Evolutionary conservation across 2,113 vertebrate species (phyloP).

Genomic region (Neodon shergylaensis): DNA sequence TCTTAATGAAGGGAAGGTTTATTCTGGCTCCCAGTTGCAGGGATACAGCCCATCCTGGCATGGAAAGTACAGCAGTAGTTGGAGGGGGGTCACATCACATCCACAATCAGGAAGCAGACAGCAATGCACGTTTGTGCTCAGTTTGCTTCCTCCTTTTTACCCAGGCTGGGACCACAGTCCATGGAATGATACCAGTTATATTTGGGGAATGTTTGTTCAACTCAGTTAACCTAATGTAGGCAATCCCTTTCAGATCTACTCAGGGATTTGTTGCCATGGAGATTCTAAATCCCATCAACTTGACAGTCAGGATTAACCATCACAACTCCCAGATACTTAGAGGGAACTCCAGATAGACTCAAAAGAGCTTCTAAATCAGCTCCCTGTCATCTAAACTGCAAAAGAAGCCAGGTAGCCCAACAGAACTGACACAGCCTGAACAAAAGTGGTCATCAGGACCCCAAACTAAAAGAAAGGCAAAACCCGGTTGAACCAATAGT

Average conservation of each 20-base stretch:
- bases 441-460: background rate
- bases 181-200: background rate
- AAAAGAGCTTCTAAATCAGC: too few relatives aligned
- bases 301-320: background rate
- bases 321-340: background rate
- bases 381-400: background rate
- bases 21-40: background rate
- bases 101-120: background rate
- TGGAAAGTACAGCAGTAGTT: background rate
- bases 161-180: background rate
- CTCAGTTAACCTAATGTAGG: background rate
- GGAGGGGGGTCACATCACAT: too few relatives aligned
- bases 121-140: background rate
- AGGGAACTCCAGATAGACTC: too few relatives aligned
- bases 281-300: background rate
- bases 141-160: background rate
- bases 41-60: background rate
- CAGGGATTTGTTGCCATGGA: background rate
- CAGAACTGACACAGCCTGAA: too few relatives aligned
- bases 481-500: background rate
- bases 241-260: background rate
- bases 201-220: background rate
- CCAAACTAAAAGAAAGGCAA: background rate
- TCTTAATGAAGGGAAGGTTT: background rate
- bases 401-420: background rate